Conservation (phyloP, 2,888 invertebrate genomes). For the Willowsia nigromaculata region DNA sequence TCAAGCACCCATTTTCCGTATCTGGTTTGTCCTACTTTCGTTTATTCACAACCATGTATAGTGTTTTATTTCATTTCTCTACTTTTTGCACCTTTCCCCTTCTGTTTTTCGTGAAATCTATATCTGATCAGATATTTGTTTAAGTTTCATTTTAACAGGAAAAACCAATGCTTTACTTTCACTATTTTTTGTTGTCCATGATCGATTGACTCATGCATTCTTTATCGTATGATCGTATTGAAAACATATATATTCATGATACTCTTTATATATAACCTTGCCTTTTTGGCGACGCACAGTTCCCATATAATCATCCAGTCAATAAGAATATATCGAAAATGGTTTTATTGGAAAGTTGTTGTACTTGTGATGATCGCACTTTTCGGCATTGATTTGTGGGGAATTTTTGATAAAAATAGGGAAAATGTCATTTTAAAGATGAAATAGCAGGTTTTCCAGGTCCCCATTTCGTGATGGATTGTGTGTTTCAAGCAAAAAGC, state of each 20-base stretch:
- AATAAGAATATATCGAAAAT: not conserved
- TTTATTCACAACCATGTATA: not conserved
- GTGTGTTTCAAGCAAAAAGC: not conserved
- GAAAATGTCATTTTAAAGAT: not conserved
- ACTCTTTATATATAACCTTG: no score
- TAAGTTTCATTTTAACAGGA: not conserved
- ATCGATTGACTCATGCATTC: conserved; percentile 17
- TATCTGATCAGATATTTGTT: not conserved
- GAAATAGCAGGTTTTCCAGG: not conserved
- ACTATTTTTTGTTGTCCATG: not conserved
- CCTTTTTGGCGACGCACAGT: no score
- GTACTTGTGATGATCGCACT: not conserved
- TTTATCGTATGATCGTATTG: not conserved
- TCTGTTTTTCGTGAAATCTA: not conserved
- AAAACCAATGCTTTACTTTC: not conserved
- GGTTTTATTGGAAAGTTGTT: conserved; percentile 18
- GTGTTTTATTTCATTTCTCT: not conserved
- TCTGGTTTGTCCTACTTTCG: not conserved
- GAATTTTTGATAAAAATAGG: not conserved
- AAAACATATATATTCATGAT: not conserved
- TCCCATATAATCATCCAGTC: not conserved
- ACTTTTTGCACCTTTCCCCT: not conserved
- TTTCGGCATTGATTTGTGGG: not conserved
- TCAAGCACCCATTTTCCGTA: not conserved
- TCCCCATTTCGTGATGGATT: not conserved